These are phyloP conservation scores for Orcinus orca DNA, from an alignment of 2,113 vertebrate species.

Conservation along the genomic window DNA sequence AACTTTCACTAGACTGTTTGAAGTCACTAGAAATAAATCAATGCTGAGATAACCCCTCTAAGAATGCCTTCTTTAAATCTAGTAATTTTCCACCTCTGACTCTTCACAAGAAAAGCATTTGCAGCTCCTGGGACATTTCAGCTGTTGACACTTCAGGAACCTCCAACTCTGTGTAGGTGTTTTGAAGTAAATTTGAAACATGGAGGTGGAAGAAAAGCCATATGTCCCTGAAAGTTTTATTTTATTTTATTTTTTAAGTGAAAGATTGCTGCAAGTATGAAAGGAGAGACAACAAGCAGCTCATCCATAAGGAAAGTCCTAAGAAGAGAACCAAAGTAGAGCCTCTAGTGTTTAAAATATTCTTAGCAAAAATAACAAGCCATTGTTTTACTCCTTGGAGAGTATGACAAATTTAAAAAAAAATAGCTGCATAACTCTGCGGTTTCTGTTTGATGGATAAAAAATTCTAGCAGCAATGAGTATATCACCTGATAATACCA, in stretches of 20 bases:
- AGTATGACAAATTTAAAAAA: neutral
- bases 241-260: slow-evolving; percentile 51
- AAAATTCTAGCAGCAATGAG: neutral
- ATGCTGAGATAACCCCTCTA: neutral
- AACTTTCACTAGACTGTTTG: neutral
- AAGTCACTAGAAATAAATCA: neutral
- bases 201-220: slow-evolving; percentile 75
- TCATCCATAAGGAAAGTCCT: neutral
- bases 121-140: slow-evolving; percentile 66
- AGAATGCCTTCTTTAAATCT: slow-evolving; percentile 25
- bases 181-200: slow-evolving; percentile 73
- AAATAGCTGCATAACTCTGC: neutral
- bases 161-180: slow-evolving; percentile 75
- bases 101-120: slow-evolving; percentile 48
- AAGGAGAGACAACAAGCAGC: neutral
- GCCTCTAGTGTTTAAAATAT: neutral
- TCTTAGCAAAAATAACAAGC: neutral
- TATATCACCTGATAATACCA: neutral
- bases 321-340: neutral
- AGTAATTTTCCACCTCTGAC: slow-evolving; percentile 69
- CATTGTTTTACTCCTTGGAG: neutral
- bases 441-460: neutral
- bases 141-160: slow-evolving; percentile 71
- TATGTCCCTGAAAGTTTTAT: slow-evolving; percentile 70
- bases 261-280: neutral